Evolutionary conservation across 2,797 vertebrate species (phyloP).

Genomic region (Dallia pectoralis): DNA sequence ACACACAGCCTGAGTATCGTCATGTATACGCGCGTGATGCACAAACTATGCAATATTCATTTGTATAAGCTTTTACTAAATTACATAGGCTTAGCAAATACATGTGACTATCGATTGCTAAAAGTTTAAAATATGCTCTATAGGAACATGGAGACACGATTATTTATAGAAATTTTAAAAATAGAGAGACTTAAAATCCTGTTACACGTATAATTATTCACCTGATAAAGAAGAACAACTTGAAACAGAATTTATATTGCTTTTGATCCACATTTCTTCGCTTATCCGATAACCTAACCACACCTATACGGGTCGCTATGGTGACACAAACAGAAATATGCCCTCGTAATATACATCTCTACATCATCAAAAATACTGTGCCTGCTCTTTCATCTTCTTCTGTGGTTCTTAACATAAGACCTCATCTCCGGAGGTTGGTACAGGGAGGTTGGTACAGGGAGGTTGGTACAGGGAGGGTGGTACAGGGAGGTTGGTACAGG

Average conservation of each 20-base stretch:
- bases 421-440: constrained; percentile 22
- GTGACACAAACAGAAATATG: constrained; percentile 6
- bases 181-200: constrained; percentile 22
- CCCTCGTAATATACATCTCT: constrained; percentile 53
- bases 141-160: constrained; percentile 18
- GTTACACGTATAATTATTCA: constrained; percentile 16
- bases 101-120: constrained; percentile 23
- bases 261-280: constrained; percentile 54
- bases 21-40: constrained; percentile 84
- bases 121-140: constrained; percentile 25
- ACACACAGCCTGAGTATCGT: constrained; percentile 79
- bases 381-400: constrained; percentile 50
- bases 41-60: constrained; percentile 78
- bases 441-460: neutral
- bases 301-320: neutral
- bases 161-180: constrained; percentile 23
- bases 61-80: constrained; percentile 69
- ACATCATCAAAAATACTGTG: constrained; percentile 69
- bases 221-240: constrained; percentile 18
- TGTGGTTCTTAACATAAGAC: constrained; percentile 58
- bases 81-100: constrained; percentile 42
- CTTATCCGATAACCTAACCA: constrained; percentile 35
- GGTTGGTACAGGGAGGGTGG: neutral
- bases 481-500: neutral
- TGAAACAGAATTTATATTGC: constrained; percentile 60